Conservation (phyloP, 2,113 vertebrate species). For the Chlamydotis undulata region DNA sequence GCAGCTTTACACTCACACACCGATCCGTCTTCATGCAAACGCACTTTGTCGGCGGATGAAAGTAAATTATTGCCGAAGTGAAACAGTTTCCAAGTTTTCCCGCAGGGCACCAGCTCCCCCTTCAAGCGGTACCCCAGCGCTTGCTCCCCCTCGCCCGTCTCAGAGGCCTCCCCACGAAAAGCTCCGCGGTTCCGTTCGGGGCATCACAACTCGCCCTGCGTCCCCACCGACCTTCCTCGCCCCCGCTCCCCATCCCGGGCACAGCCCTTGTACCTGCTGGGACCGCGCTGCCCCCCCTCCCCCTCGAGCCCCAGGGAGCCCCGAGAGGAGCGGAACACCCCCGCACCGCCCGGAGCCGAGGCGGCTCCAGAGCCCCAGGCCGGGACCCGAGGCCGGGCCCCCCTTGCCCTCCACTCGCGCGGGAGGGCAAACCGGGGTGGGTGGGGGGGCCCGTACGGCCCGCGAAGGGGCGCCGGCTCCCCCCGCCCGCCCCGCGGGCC, state of each 20-base stretch:
- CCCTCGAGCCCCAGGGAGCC: neutral
- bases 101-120: neutral
- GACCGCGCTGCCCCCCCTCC: neutral
- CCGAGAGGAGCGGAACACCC: neutral
- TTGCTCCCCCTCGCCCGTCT: neutral
- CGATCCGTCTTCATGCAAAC: neutral
- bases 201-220: neutral
- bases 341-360: neutral
- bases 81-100: constrained; percentile 22
- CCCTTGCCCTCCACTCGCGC: neutral
- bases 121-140: neutral
- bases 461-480: neutral
- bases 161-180: neutral
- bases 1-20: neutral
- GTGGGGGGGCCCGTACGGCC: neutral
- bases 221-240: neutral
- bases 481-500: neutral
- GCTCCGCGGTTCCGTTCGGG: neutral
- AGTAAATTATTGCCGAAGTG: neutral
- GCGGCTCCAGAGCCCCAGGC: neutral
- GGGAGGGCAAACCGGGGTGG: neutral
- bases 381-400: neutral
- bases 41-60: neutral
- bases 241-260: neutral
- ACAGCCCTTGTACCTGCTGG: neutral